These are phyloP conservation scores for Heteropelma amictum DNA, from an alignment of 2,888 invertebrate species.

Conservation along the genomic window DNA sequence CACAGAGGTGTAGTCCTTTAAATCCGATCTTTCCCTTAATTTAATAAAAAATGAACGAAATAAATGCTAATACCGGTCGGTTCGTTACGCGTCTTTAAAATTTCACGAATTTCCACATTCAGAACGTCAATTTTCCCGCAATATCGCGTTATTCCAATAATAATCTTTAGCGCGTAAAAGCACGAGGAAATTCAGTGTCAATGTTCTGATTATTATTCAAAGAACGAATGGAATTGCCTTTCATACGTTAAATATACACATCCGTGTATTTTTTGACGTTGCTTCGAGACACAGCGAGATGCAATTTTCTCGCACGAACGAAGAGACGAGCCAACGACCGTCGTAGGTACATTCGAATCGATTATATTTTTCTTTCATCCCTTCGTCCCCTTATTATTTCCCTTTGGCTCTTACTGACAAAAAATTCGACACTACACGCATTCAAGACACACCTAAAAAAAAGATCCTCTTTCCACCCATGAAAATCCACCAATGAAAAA, in stretches of 20 bases:
- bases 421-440: too few relatives aligned
- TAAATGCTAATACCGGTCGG: too few relatives aligned
- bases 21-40: too few relatives aligned
- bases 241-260: constrained; percentile 48
- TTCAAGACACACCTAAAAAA: too few relatives aligned
- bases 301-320: constrained; percentile 48
- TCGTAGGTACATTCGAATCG: constrained; percentile 43
- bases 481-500: too few relatives aligned
- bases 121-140: too few relatives aligned
- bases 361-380: constrained; percentile 23
- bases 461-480: too few relatives aligned
- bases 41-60: too few relatives aligned
- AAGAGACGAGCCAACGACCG: constrained; percentile 24
- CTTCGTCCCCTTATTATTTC: background rate
- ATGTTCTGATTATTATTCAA: constrained; percentile 56
- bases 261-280: constrained; percentile 39
- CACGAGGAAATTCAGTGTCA: constrained; percentile 41
- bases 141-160: background rate
- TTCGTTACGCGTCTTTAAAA: background rate
- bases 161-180: constrained; percentile 10
- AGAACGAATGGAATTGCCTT: constrained; percentile 49
- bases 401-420: too few relatives aligned
- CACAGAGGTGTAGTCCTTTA: too few relatives aligned
- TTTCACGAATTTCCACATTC: background rate
- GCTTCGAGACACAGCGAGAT: constrained; percentile 33